phyloP scores from a whole-genome alignment of 2,888 invertebrate genomes.

The Ormyrus rosae region DNA sequence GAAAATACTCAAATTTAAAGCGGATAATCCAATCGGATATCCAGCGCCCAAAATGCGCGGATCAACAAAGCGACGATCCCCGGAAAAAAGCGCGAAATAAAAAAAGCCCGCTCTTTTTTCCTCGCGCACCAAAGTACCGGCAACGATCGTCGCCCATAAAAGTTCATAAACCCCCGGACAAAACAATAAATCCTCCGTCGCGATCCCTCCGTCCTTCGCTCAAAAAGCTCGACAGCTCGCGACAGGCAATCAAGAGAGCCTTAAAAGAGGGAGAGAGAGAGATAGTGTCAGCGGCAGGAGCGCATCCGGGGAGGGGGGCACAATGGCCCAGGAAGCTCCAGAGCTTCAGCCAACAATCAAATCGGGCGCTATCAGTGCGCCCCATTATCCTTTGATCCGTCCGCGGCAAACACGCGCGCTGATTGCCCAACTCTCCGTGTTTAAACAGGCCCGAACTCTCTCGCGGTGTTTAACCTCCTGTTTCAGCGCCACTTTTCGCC shows the following conservation, averaged over 20 bases:
- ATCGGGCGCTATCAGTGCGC: constrained; percentile 44
- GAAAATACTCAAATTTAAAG: too few species aligned
- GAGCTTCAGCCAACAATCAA: constrained; percentile 55
- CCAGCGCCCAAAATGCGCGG: too few species aligned
- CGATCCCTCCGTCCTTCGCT: not conserved
- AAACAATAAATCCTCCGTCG: not conserved
- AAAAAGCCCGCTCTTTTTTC: too few species aligned
- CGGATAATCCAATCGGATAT: too few species aligned
- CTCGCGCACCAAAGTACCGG: too few species aligned
- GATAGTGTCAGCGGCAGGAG: constrained; percentile 74
- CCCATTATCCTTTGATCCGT: constrained; percentile 35
- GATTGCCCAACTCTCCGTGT: too few species aligned
- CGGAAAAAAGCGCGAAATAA: too few species aligned
- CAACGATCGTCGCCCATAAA: too few species aligned
- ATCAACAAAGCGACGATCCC: too few species aligned
- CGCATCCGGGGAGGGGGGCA: constrained; percentile 66
- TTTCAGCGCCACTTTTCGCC: too few species aligned
- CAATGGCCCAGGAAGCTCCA: constrained; percentile 60
- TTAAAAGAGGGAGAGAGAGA: constrained; percentile 53
- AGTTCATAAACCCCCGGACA: too few species aligned
- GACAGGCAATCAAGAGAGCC: not conserved
- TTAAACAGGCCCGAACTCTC: not conserved
- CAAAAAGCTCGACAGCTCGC: not conserved
- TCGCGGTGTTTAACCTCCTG: constrained; percentile 15
- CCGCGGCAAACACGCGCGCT: not conserved